phyloP scores from a whole-genome alignment of 2,888 invertebrate genomes.

The Hyalella azteca region DNA sequence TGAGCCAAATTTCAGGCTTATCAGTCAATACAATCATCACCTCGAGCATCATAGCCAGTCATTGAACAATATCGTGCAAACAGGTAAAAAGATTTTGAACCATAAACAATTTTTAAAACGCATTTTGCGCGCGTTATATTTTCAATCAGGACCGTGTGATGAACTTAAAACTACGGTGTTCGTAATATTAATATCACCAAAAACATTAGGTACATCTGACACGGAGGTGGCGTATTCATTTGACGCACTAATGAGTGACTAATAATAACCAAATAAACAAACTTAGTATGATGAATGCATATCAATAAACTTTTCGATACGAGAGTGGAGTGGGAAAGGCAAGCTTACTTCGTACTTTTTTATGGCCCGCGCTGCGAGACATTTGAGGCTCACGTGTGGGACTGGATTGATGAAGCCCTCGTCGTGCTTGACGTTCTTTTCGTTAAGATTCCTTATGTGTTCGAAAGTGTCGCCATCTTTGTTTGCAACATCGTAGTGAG shows the following conservation, averaged over 20 bases:
- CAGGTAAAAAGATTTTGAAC: too few relatives aligned
- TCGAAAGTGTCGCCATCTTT: slow-evolving; percentile 78
- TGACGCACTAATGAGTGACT: slow-evolving; percentile 14
- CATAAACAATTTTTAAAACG: too few relatives aligned
- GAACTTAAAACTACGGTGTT: background rate
- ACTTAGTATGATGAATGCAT: slow-evolving; percentile 48
- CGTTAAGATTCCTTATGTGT: slow-evolving; percentile 64
- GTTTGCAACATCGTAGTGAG: slow-evolving; percentile 84
- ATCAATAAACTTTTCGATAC: slow-evolving; percentile 52
- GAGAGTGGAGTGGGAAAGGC: slow-evolving; percentile 43
- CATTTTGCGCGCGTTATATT: too few relatives aligned
- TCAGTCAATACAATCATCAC: too few relatives aligned
- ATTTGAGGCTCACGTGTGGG: slow-evolving; percentile 80
- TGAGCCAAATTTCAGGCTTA: too few relatives aligned
- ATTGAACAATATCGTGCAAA: too few relatives aligned
- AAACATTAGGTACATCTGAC: slow-evolving; percentile 35
- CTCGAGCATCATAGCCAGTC: too few relatives aligned
- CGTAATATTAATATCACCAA: slow-evolving; percentile 32
- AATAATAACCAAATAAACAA: slow-evolving; percentile 31
- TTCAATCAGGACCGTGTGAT: background rate
- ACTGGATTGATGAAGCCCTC: slow-evolving; percentile 76
- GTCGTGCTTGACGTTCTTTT: slow-evolving; percentile 69
- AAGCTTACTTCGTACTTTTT: slow-evolving; percentile 50
- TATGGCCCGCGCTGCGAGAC: slow-evolving; percentile 83
- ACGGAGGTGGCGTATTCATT: background rate